Evolutionary conservation across 2,888 invertebrate genomes (phyloP).

Genomic region (Trichopoda pennipes): DNA sequence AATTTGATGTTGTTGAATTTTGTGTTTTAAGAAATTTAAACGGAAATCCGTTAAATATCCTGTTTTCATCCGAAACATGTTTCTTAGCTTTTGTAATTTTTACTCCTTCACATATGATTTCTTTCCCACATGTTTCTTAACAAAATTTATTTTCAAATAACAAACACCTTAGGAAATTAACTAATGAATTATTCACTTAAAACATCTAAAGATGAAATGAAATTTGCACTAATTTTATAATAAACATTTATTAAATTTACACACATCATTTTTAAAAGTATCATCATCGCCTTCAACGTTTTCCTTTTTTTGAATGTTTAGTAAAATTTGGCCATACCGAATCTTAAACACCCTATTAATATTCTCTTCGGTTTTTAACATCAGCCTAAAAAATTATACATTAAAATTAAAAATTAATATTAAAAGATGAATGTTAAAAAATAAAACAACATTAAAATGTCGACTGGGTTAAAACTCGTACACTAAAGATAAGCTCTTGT

Average conservation of each 20-base stretch:
- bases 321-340: slow-evolving; percentile 2
- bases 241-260: slow-evolving; percentile 49
- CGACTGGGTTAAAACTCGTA: no score
- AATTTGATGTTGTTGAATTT: slow-evolving; percentile 15
- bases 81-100: neutral
- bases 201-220: slow-evolving; percentile 17
- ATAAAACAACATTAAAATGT: no score
- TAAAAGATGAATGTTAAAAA: no score
- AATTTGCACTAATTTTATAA: slow-evolving; percentile 57
- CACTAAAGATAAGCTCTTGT: no score
- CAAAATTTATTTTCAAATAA: slow-evolving; percentile 18
- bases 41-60: slow-evolving; percentile 69
- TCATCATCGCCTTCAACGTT: neutral
- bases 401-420: no score
- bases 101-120: neutral
- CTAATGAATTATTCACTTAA: slow-evolving; percentile 55
- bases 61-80: slow-evolving; percentile 52
- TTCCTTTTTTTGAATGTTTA: neutral
- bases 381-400: no score
- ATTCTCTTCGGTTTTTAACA: no score
- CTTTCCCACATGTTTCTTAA: neutral
- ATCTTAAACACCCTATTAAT: no score
- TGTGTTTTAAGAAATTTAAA: slow-evolving; percentile 39
- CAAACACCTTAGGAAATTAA: slow-evolving; percentile 56
- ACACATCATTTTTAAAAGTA: slow-evolving; percentile 3